Base-by-base conservation (phyloP, 2,113 vertebrate genomes). In the Piaya cayana region DNA sequence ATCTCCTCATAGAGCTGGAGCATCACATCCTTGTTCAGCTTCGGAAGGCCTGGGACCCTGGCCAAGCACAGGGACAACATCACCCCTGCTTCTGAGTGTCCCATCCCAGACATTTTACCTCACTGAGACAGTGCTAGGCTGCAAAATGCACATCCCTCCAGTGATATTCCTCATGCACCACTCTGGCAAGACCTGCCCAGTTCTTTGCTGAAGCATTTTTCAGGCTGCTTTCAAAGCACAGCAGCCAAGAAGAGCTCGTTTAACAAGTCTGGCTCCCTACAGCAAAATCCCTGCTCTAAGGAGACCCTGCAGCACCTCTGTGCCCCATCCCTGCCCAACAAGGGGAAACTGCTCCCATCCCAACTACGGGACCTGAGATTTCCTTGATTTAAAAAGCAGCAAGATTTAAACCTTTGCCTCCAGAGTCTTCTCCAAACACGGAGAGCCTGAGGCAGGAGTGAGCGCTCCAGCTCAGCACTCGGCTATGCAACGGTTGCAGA, bases 21-120 rank as follows among this genome's bases (percentile, higher is more conserved):
- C 79, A 72, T 49, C 70, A 20, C 2, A 43, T 86, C 37, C 29
- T 23, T 1, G 0, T 3, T 1, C 0, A 15, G 56, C 26, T 23
- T 2, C 25, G 84, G 42, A 68, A 9, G 26, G 12, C 2, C 13
- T 11, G 36, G 45, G 55, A 17, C 27, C 45, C 50, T 9, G 14
- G 12, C 29, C 34, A 56, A 63, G 60, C 30, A 14, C 27, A 56
- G 36, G 18, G 36, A 29, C 49, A 37, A 34, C 2, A 5, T 53
- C 86, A 30, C 4, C 8, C 4, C 16, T 6, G 10, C 10, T 60
- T 23, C 42, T 1, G 17, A 53, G 45, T 2, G 10, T 50, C 17
- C 1, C 36, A 59, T 29, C 67, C 53, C 5, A 1, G 37, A 11
- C 27, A 50, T 6, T 6, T 84, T 9, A 17, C 17, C 20, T 5